Percentiles rank a stretch among this genome's conserved stretches.
phyloP scores from a whole-genome alignment of 2,888 invertebrate species.

The Onthophagus sagittarius region DNA sequence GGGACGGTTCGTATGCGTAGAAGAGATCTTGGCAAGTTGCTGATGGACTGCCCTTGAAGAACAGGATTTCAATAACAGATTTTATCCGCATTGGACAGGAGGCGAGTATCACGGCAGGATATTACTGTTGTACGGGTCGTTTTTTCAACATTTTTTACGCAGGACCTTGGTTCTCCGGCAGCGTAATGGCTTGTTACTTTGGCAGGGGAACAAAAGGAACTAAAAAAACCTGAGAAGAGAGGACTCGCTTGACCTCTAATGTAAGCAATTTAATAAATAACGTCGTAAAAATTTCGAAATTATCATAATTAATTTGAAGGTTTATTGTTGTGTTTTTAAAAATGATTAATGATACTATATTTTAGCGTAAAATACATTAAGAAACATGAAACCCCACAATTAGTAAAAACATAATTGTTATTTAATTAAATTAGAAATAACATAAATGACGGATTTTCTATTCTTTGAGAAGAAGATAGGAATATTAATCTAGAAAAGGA shows the following conservation, averaged over 20 bases:
- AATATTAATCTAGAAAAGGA: too few relatives aligned
- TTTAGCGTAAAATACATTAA: too few relatives aligned
- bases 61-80: slow-evolving; percentile 26
- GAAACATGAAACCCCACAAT: too few relatives aligned
- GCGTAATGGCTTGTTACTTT: neutral
- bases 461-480: too few relatives aligned
- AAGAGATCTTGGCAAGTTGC: neutral
- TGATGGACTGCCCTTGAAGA: slow-evolving; percentile 26
- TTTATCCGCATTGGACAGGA: slow-evolving; percentile 18
- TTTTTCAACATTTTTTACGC: slow-evolving; percentile 3
- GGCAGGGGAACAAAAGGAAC: neutral
- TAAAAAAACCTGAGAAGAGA: neutral
- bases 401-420: too few relatives aligned
- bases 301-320: neutral
- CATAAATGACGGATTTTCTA: too few relatives aligned
- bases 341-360: neutral
- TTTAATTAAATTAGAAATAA: too few relatives aligned
- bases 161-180: neutral
- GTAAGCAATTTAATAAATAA: neutral
- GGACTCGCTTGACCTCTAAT: neutral
- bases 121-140: slow-evolving; percentile 10
- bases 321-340: neutral
- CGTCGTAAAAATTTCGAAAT: neutral
- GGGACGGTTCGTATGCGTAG: neutral
- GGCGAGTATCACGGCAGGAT: slow-evolving; percentile 14